Percentiles rank a stretch among this genome's conserved stretches.
These are phyloP conservation scores for Oophaga pumilio DNA, from an alignment of 2,113 vertebrate genomes.

Conservation along the genomic window DNA sequence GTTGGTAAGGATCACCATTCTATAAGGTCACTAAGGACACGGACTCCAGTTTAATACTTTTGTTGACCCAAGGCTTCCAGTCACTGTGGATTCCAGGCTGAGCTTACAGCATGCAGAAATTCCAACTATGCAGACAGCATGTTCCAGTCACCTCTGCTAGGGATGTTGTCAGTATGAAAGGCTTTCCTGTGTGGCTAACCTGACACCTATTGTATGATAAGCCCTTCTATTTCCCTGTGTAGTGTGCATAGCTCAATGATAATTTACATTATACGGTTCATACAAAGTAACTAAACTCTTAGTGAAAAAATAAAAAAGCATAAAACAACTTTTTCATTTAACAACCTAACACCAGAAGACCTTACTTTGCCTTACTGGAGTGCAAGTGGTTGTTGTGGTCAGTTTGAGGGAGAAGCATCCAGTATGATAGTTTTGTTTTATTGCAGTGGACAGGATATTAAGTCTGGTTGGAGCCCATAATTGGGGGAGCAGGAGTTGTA, in stretches of 20 bases:
- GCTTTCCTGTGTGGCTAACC: slow-evolving; percentile 31
- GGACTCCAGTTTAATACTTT: slow-evolving; percentile 18
- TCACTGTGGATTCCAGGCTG: slow-evolving; percentile 32
- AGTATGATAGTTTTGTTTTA: not conserved
- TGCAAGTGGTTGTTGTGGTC: slow-evolving; percentile 22
- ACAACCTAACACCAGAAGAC: not conserved
- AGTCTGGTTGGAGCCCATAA: not conserved
- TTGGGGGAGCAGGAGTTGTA: not conserved
- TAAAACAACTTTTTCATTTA: not conserved
- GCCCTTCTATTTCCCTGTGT: not conserved
- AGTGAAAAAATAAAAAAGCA: not conserved
- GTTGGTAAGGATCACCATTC: slow-evolving; percentile 18
- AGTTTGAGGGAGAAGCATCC: not conserved
- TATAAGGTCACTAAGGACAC: slow-evolving; percentile 42
- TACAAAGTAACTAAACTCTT: not conserved
- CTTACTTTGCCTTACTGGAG: not conserved
- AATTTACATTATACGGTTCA: not conserved
- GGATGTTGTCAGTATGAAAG: slow-evolving; percentile 20
- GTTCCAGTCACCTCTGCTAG: slow-evolving; percentile 42
- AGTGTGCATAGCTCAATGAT: not conserved
- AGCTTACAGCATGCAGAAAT: slow-evolving; percentile 47
- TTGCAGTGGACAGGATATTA: slow-evolving; percentile 17
- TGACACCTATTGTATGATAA: slow-evolving; percentile 38
- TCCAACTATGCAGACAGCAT: slow-evolving; percentile 50
- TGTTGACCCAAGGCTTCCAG: slow-evolving; percentile 32